Percentiles rank a stretch among this genome's conserved stretches.
phyloP scores from a whole-genome alignment of 2,888 invertebrate species.

The Plagodis dolabraria region DNA sequence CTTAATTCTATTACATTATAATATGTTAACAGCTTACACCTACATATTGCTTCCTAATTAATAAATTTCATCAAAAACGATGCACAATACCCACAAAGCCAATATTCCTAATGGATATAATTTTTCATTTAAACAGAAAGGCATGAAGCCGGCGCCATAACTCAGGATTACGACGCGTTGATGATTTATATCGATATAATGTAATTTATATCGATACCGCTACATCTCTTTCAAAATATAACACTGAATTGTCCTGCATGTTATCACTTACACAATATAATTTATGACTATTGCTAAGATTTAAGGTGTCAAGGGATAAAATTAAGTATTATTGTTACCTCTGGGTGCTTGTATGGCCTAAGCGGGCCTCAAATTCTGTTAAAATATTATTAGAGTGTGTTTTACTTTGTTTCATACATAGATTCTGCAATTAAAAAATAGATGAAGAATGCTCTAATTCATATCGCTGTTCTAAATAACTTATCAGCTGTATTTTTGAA shows the following conservation, averaged over 20 bases:
- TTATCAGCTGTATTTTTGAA: too few species aligned
- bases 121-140: slow-evolving; percentile 32
- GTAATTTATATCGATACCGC: slow-evolving; percentile 44
- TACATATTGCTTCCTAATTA: background rate
- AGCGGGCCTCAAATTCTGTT: too few species aligned
- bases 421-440: background rate
- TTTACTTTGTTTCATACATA: too few species aligned
- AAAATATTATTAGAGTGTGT: too few species aligned
- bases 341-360: background rate
- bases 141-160: slow-evolving; percentile 33
- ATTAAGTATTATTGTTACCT: slow-evolving; percentile 11
- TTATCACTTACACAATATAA: slow-evolving; percentile 65
- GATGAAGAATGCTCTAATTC: background rate
- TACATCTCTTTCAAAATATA: slow-evolving; percentile 50
- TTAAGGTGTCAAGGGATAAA: slow-evolving; percentile 64
- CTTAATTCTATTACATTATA: too few species aligned
- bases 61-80: background rate
- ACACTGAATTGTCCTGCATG: slow-evolving; percentile 65
- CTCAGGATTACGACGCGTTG: slow-evolving; percentile 36
- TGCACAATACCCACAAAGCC: slow-evolving; percentile 9
- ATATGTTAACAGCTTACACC: too few species aligned
- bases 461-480: background rate
- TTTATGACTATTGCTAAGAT: slow-evolving; percentile 55
- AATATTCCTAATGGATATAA: slow-evolving; percentile 34
- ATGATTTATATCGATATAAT: slow-evolving; percentile 22